phyloP scores from a whole-genome alignment of 2,113 vertebrate genomes.

The Micromys minutus region DNA sequence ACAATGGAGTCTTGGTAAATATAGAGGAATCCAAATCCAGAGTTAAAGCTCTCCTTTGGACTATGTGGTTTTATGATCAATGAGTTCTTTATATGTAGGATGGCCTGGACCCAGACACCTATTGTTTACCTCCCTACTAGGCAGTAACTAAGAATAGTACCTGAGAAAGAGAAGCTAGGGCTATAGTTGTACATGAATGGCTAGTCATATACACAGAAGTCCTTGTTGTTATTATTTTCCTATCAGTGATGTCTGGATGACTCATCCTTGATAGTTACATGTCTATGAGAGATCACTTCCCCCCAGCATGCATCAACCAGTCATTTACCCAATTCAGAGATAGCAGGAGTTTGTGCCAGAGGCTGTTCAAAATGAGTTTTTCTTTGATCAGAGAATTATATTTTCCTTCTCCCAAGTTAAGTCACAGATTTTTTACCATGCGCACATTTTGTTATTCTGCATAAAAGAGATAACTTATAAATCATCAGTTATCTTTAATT shows the following conservation, averaged over 20 bases:
- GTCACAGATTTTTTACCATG: neutral
- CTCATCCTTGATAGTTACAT: neutral
- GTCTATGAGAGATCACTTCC: neutral
- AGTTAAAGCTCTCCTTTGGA: neutral
- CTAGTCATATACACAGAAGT: neutral
- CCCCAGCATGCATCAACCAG: neutral
- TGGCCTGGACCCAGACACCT: neutral
- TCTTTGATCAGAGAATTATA: neutral
- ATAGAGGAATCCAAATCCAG: neutral
- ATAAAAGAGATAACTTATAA: slow-evolving; percentile 45
- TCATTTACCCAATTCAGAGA: neutral
- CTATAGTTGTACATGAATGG: neutral
- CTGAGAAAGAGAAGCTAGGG: neutral
- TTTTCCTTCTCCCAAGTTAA: slow-evolving; percentile 42
- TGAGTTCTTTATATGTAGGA: neutral
- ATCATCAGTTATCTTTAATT: slow-evolving; percentile 25
- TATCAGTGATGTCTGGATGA: neutral
- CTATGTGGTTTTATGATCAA: neutral
- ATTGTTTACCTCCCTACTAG: neutral
- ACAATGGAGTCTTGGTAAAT: neutral
- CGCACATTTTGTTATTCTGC: slow-evolving; percentile 28
- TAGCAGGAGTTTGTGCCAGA: neutral
- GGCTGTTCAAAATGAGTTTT: neutral
- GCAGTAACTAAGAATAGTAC: neutral
- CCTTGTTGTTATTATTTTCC: neutral